phyloP scores from a whole-genome alignment of 2,888 invertebrate species.

The Diabrotica balteata region DNA sequence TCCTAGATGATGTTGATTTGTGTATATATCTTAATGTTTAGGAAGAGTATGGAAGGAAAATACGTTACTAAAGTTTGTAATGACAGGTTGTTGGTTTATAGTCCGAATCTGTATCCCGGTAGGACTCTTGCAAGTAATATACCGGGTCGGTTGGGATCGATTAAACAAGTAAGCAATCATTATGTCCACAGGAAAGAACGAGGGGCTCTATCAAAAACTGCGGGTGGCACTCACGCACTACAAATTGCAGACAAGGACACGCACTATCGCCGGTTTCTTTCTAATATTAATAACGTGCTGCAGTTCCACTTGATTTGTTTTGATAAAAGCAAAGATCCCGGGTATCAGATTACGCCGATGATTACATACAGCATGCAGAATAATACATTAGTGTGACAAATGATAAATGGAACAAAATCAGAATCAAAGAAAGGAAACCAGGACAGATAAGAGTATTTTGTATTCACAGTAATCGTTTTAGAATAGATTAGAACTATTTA shows the following conservation, averaged over 20 bases:
- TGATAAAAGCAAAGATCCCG: neutral
- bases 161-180: conserved; percentile 52
- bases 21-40: no score
- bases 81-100: conserved; percentile 12
- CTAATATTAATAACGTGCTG: conserved; percentile 17
- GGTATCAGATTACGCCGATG: no score
- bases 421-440: no score
- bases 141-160: conserved; percentile 50
- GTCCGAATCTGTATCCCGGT: conserved; percentile 44
- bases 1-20: no score
- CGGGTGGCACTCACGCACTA: conserved; percentile 46
- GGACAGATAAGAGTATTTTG: no score
- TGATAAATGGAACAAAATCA: no score
- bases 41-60: no score
- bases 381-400: no score
- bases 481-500: no score
- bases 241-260: conserved; percentile 34
- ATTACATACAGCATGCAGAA: no score
- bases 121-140: conserved; percentile 44
- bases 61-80: no score
- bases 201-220: conserved; percentile 43
- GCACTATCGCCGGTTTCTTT: conserved; percentile 27
- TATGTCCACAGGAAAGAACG: conserved; percentile 41
- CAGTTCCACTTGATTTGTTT: conserved; percentile 15
- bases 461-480: no score